phyloP scores from a whole-genome alignment of 2,797 vertebrate species.

The Garrulus glandarius region DNA sequence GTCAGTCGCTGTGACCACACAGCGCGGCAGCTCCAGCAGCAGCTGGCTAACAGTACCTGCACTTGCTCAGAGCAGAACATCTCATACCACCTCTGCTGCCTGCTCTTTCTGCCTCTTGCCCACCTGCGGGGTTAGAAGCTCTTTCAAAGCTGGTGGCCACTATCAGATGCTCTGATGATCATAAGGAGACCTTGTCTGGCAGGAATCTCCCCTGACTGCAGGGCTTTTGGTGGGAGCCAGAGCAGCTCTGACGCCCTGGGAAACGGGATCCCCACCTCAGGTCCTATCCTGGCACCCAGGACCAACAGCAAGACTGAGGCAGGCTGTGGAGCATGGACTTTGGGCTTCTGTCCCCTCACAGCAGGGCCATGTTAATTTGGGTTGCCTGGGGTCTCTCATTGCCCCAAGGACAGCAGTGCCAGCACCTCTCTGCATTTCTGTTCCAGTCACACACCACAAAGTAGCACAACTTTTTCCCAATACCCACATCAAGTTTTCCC shows the following conservation, averaged over 20 bases:
- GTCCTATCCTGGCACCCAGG: neutral
- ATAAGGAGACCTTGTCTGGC: neutral
- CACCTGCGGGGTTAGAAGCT: neutral
- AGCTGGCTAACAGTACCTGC: neutral
- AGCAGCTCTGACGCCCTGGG: neutral
- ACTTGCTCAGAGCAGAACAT: neutral
- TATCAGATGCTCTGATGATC: neutral
- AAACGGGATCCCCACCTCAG: neutral
- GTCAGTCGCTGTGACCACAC: neutral
- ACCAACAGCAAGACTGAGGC: neutral
- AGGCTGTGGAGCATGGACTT: neutral
- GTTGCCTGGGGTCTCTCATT: no score
- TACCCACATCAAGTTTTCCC: fast-evolving
- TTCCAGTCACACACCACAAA: neutral
- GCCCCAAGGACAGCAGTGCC: neutral
- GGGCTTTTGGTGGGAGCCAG: neutral
- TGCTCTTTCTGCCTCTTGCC: neutral
- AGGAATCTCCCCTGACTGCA: neutral
- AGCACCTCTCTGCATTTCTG: neutral
- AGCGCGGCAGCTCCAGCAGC: neutral
- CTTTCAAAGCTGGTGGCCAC: neutral
- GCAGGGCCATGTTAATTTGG: fast-evolving
- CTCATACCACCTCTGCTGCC: neutral
- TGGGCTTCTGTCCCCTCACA: neutral
- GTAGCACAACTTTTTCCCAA: neutral